Evolutionary conservation across 2,888 invertebrate species (phyloP).

Genomic region (Acleris emargana): DNA sequence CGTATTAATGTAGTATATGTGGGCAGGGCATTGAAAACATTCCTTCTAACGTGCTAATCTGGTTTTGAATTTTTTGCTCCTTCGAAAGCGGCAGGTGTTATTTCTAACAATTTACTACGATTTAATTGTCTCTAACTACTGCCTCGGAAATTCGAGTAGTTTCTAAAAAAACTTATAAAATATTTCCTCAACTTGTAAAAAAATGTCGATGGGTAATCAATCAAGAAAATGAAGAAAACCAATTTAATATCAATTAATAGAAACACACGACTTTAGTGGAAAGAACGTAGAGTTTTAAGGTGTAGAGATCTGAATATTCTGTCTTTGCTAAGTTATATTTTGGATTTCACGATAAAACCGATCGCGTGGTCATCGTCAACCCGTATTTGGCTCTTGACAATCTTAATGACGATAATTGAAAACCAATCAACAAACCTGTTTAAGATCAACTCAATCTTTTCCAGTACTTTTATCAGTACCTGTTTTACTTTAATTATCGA

Average conservation of each 20-base stretch:
- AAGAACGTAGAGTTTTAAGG: no score
- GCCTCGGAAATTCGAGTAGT: conserved; percentile 1
- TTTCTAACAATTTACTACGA: conserved; percentile 22
- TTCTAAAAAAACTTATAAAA: conserved; percentile 7
- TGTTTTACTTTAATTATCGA: conserved; percentile 23
- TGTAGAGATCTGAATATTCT: no score
- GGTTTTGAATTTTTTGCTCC: conserved; percentile 12
- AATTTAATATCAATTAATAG: no score
- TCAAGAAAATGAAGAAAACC: no score
- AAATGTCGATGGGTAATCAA: no score
- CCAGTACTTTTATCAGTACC: conserved; percentile 13
- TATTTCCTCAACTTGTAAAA: conserved; percentile 9
- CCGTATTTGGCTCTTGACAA: neutral
- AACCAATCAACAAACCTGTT: conserved; percentile 42
- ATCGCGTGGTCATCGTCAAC: no score
- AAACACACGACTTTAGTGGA: no score
- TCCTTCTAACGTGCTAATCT: conserved; percentile 10
- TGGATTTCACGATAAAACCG: no score
- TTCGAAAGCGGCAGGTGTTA: conserved; percentile 17
- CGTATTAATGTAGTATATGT: neutral
- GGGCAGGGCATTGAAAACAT: conserved; percentile 15
- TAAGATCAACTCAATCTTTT: conserved; percentile 14
- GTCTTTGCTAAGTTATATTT: no score
- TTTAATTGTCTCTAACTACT: conserved; percentile 23
- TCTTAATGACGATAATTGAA: conserved; percentile 42